Conservation (phyloP, 2,113 vertebrate genomes). For the Gyps fulvus region DNA sequence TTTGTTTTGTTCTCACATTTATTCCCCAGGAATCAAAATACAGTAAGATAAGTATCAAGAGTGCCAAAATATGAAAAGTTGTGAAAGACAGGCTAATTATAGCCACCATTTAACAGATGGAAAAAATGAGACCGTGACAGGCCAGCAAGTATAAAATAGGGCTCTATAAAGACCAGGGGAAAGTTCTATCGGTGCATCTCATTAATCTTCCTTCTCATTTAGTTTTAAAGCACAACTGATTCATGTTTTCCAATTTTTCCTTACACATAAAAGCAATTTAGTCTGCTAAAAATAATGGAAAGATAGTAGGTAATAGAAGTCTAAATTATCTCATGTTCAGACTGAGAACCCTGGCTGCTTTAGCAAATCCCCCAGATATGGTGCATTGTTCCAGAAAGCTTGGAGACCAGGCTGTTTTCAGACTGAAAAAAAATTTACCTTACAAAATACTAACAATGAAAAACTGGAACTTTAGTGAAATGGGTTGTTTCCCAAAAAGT, state of each 20-base stretch:
- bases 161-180: background rate
- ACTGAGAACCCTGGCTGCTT: background rate
- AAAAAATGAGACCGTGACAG: background rate
- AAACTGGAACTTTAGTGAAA: no score
- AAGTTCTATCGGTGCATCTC: background rate
- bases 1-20: slow-evolving; percentile 35
- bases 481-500: rapidly evolving
- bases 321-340: background rate
- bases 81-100: slow-evolving; percentile 45
- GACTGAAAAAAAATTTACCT: background rate
- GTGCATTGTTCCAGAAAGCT: background rate
- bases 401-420: background rate
- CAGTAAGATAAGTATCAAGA: background rate
- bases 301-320: background rate
- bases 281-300: background rate
- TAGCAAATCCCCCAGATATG: background rate
- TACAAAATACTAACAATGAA: background rate
- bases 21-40: background rate
- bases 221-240: background rate
- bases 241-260: background rate
- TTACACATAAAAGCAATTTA: background rate
- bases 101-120: background rate
- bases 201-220: background rate
- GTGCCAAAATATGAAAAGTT: background rate
- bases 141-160: background rate